Base-by-base conservation (phyloP, 2,113 vertebrate genomes). In the Tyto alba region DNA sequence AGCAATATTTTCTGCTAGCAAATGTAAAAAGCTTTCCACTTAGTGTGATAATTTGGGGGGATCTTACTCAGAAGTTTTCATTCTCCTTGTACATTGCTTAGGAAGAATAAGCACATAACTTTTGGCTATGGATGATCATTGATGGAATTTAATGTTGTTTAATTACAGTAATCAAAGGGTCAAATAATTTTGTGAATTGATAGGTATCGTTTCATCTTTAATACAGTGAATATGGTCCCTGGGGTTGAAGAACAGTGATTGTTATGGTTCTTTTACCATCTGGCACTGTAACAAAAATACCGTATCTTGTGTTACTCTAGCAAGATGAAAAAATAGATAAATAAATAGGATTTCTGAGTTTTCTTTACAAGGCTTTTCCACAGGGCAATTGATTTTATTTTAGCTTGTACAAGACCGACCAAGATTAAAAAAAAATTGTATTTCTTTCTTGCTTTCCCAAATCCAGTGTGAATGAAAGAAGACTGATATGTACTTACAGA, bases 281-380 rank as follows among this genome's bases (percentile, higher is more conserved):
- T 96, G 90, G 84, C 76, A 62, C 57, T 78, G 40, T 81, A 69
- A 90, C 86, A 92, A 55, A 86, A 93, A 68, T 72, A 60, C 22
- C 29, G 8, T 16, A 25, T 93, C 80, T 88, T 90, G 23, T 93
- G 10, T 90, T 84, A 48, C 69, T 92, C 64, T 78, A 81, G 32
- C 40, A 30, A 90, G 92, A 93, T 93, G 84, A 93, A 95, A 95
- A 97, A 91, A 95, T 85, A 94, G 77, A 94, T 91, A 94, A 87
- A 97, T 92, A 95, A 96, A 76, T 75, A 88, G 77, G 63, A 93
- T 97, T 94, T 97, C 76, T 88, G 78, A 79, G 74, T 88, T 88
- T 93, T 89, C 78, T 96, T 94, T 82, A 38, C 67, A 68, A 89
- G 78, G 43, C 15, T 95, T 97, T 96, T 93, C 86, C 86, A 85